These are phyloP conservation scores for Lepidonotus clava DNA, from an alignment of 2,888 invertebrate genomes.

Conservation along the genomic window DNA sequence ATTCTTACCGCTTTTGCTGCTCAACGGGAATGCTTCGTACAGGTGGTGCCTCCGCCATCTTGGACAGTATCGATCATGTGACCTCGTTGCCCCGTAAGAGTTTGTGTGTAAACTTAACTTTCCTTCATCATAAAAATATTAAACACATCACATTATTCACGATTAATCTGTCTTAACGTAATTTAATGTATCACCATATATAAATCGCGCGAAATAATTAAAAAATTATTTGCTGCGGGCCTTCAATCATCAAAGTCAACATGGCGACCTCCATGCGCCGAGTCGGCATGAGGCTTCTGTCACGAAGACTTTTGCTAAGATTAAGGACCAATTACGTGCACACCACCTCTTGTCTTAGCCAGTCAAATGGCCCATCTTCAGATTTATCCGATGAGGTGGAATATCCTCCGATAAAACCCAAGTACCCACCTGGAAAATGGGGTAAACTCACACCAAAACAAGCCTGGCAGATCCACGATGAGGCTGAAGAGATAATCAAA, in stretches of 20 bases:
- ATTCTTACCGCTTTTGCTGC: neutral
- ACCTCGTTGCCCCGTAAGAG: neutral
- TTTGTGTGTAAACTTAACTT: neutral
- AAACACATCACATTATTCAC: too few relatives aligned
- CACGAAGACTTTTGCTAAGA: neutral
- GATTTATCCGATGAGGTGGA: conserved; percentile 59
- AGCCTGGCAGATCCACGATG: conserved; percentile 73
- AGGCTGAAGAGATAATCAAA: conserved; percentile 63
- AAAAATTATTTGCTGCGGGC: neutral
- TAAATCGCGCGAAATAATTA: neutral
- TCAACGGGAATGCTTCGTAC: neutral
- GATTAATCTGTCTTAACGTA: neutral
- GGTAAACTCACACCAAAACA: conserved; percentile 68
- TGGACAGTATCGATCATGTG: conserved; percentile 47
- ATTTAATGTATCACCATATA: neutral
- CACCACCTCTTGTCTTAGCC: neutral
- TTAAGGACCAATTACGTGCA: neutral
- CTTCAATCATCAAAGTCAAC: conserved; percentile 34
- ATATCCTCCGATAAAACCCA: conserved; percentile 75
- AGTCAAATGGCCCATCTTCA: neutral
- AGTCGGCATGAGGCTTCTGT: conserved; percentile 2
- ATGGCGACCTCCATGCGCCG: conserved; percentile 44
- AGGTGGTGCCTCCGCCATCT: conserved; percentile 33
- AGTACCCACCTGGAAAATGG: conserved; percentile 75
- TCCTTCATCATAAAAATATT: too few relatives aligned